A percentile compares a stretch with the other conserved stretches of the same genome.
Conservation (phyloP, 2,888 invertebrate species). For the Drosophila recens region DNA sequence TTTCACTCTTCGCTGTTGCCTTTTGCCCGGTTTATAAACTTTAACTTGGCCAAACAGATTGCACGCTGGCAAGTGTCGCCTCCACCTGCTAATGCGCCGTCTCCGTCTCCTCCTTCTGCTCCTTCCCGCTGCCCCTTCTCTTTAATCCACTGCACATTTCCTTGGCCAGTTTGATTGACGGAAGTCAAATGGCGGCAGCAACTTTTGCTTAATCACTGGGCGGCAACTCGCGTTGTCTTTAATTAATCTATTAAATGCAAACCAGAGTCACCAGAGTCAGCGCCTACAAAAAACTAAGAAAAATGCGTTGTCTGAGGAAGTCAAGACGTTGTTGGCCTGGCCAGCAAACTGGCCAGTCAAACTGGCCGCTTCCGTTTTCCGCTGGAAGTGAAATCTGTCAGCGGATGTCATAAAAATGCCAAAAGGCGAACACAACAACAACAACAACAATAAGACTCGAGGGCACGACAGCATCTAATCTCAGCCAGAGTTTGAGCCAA, state of each 20-base stretch:
- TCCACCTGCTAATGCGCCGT: constrained; percentile 45
- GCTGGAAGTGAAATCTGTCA: constrained; percentile 79
- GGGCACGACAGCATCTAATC: constrained; percentile 15
- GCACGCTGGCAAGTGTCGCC: constrained; percentile 56
- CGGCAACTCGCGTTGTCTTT: constrained; percentile 69
- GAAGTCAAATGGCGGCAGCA: constrained; percentile 68
- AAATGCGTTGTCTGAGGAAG: constrained; percentile 78
- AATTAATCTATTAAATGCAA: constrained; percentile 82
- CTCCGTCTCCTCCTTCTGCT: not conserved
- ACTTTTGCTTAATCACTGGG: constrained; percentile 82
- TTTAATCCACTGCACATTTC: constrained; percentile 27
- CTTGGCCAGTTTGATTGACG: constrained; percentile 69
- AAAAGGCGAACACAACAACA: constrained; percentile 43
- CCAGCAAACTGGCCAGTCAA: constrained; percentile 38
- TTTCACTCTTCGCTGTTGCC: constrained; percentile 28
- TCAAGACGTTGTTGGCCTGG: constrained; percentile 40
- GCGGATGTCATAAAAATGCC: constrained; percentile 80
- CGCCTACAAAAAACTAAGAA: constrained; percentile 60
- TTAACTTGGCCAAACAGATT: constrained; percentile 60
- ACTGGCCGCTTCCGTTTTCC: constrained; percentile 78
- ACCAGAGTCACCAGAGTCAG: constrained; percentile 54
- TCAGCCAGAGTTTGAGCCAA: not conserved
- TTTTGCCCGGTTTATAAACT: constrained; percentile 61
- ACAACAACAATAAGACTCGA: not conserved
- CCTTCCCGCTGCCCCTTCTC: not conserved